Evolutionary conservation across 1,140 invertebrate genomes (phyloP).

Genomic region (silkworm (Bombyx mori)): DNA sequence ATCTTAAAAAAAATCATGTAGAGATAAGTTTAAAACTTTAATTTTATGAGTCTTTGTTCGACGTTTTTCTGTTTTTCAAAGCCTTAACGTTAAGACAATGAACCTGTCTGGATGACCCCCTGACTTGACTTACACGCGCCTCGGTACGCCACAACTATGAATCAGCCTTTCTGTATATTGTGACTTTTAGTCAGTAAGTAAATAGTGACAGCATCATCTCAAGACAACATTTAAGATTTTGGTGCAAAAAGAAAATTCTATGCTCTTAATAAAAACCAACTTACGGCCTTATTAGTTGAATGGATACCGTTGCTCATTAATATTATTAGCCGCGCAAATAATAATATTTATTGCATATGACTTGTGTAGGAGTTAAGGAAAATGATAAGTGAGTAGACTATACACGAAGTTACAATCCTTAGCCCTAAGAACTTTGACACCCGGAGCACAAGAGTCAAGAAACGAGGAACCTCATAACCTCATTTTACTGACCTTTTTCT

Average conservation of each 20-base stretch:
- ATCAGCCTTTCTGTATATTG: slow-evolving; percentile 33
- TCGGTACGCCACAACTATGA: slow-evolving; percentile 31
- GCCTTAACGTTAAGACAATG: slow-evolving; percentile 42
- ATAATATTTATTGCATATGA: too few species aligned
- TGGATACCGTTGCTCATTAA: too few species aligned
- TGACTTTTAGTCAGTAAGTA: slow-evolving; percentile 16
- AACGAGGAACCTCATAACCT: too few species aligned
- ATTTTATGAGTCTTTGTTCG: slow-evolving; percentile 43
- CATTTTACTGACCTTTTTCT: too few species aligned
- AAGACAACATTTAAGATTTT: not conserved
- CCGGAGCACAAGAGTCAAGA: too few species aligned
- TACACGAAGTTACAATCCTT: too few species aligned
- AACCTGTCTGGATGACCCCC: slow-evolving; percentile 40
- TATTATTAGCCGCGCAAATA: too few species aligned
- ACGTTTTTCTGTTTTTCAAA: slow-evolving; percentile 34
- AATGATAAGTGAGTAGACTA: too few species aligned
- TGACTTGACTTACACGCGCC: slow-evolving; percentile 25
- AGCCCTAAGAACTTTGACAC: too few species aligned
- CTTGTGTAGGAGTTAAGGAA: slow-evolving; percentile 13
- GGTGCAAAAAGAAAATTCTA: not conserved
- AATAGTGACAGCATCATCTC: slow-evolving; percentile 29
- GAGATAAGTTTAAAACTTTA: too few species aligned
- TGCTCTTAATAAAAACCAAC: slow-evolving; percentile 1
- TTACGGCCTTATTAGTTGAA: not conserved
- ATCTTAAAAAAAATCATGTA: slow-evolving; percentile 20